phyloP scores from a whole-genome alignment of 2,113 vertebrate species.

The Peromyscus maniculatus region DNA sequence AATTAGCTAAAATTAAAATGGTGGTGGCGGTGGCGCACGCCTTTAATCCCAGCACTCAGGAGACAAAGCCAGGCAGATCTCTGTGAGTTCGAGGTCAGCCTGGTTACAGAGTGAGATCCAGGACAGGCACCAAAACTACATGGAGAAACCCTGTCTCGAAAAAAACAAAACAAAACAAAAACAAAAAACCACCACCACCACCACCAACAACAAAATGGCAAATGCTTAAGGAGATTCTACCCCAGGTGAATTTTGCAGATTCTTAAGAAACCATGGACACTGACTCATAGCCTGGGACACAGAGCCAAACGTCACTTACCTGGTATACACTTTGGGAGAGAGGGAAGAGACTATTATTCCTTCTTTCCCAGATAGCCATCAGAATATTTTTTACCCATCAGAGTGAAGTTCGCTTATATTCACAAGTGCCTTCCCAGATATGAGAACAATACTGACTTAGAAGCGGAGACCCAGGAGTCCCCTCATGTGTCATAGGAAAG shows the following conservation, averaged over 20 bases:
- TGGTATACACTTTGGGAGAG: not conserved
- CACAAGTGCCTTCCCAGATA: not conserved
- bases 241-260: not conserved
- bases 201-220: no score
- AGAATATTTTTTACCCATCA: not conserved
- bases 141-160: no score
- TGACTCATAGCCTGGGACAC: not conserved
- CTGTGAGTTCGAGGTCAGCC: no score
- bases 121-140: no score
- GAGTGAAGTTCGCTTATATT: not conserved
- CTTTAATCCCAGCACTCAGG: no score
- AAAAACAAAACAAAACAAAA: no score
- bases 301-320: not conserved
- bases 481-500: not conserved
- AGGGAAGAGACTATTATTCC: not conserved
- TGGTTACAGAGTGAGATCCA: no score
- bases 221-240: not conserved
- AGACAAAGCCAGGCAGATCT: no score
- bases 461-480: conserved; percentile 1
- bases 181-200: no score
- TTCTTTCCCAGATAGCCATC: not conserved
- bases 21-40: no score
- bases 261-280: not conserved
- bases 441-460: not conserved
- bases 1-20: conserved; percentile 34